Evolutionary conservation across 1,140 invertebrate species (phyloP), one percentile per base, ranked within the genome.

Genomic region (Probaryconus sp.): DNA sequence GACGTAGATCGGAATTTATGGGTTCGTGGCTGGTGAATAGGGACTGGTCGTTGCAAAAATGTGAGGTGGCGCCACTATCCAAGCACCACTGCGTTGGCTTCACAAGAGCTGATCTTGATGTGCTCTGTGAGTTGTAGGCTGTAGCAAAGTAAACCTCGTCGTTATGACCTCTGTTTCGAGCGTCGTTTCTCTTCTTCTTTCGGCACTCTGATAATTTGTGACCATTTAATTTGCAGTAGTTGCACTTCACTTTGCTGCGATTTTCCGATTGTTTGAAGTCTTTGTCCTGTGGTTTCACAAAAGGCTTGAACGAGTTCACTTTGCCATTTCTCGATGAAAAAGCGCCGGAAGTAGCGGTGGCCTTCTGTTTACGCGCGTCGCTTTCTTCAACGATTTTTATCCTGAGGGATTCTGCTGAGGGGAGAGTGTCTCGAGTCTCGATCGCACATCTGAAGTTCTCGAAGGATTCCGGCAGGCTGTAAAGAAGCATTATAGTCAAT

Each of bases 361-460:
- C 9, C 1, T 60, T 48, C 24, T 38, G 26, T 17, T 58, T 58
- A 5, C 53, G 28, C 0, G 53, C 26, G 7, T 58, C 40, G 13
- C 20, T 35, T 45, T 58, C 40, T 18, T 58, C 53, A 5, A 24
- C 7, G 3, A 83, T 80, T 76, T 83, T 83, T 1, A 79, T 74
- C 48, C 63, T 35, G 6, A 83, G 47, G 7, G 55, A 45, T 40
- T 81, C 78, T 1, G 68, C 53, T 1, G 20, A 65, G 6, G 76
- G 76, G 10, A 83, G 37, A 10, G n/a, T 51, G 24, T 82, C 82
- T 0, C 74, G 43, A 2, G 77, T 68, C 47, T 83, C 79, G 3
- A 81, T 79, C 6, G 81, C 81, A 43, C 75, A 63, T 26, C 75
- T 11, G 43, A 82, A 81, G 26, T 81, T 80, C 26, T 80, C 75